These are phyloP conservation scores for Orchestes rusci DNA, from an alignment of 2,888 invertebrate genomes.

Conservation along the genomic window DNA sequence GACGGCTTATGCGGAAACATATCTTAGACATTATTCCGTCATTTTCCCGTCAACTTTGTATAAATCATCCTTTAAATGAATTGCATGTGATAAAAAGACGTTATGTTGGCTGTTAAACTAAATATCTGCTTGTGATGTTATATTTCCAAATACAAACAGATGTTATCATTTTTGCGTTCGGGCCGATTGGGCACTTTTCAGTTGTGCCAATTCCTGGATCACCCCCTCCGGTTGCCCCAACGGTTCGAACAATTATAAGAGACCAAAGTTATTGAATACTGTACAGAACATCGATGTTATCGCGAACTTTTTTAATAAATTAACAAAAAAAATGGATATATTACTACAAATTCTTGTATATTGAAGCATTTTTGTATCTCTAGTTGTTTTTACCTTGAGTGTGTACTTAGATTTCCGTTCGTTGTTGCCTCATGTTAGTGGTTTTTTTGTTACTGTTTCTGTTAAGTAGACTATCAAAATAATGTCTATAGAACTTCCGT, in stretches of 20 bases:
- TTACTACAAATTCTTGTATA: slow-evolving; percentile 26
- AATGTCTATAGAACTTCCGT: slow-evolving; percentile 5
- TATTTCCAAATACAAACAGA: slow-evolving; percentile 28
- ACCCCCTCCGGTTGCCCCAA: too few species aligned
- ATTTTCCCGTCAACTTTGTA: too few species aligned
- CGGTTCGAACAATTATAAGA: too few species aligned
- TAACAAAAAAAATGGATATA: slow-evolving; percentile 21
- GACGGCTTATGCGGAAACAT: too few species aligned
- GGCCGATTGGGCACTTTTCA: too few species aligned
- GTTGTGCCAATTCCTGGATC: too few species aligned
- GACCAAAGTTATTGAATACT: slow-evolving; percentile 22
- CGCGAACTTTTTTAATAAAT: slow-evolving; percentile 30
- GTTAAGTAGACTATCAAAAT: background rate
- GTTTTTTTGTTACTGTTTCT: slow-evolving; percentile 7
- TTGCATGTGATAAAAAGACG: slow-evolving; percentile 41
- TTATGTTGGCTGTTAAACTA: slow-evolving; percentile 41
- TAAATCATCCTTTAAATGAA: slow-evolving; percentile 26
- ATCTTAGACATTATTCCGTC: too few species aligned
- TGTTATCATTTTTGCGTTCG: slow-evolving; percentile 16
- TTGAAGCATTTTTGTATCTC: slow-evolving; percentile 28
- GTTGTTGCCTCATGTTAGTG: slow-evolving; percentile 23
- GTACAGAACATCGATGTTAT: slow-evolving; percentile 34
- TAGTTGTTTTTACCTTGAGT: slow-evolving; percentile 28
- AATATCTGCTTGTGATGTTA: slow-evolving; percentile 33
- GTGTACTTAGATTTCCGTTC: slow-evolving; percentile 23